These are phyloP conservation scores for Taenioides sp. DNA, from an alignment of 2,797 vertebrate genomes.

Conservation along the genomic window DNA sequence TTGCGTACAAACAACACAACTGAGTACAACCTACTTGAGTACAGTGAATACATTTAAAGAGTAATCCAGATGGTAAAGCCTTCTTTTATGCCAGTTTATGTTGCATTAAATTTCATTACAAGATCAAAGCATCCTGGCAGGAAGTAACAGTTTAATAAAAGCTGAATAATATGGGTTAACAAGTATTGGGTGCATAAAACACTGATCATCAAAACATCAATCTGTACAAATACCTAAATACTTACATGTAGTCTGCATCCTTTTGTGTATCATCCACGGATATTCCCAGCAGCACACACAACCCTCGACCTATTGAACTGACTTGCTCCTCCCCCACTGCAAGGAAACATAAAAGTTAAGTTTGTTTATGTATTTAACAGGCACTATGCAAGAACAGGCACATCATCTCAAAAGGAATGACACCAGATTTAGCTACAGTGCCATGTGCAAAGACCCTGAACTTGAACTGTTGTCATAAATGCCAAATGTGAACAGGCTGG, in stretches of 20 bases:
- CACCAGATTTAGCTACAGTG: neutral
- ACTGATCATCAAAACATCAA: neutral
- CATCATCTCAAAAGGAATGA: neutral
- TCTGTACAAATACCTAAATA: constrained; percentile 68
- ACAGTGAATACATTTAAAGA: too few relatives aligned
- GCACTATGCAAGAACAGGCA: neutral
- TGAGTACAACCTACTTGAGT: neutral
- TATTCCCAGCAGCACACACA: constrained; percentile 93
- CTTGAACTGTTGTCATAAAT: neutral
- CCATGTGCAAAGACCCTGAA: neutral
- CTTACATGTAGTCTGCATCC: constrained; percentile 96
- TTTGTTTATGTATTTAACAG: neutral
- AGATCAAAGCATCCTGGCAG: too few relatives aligned
- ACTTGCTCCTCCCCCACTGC: constrained; percentile 90
- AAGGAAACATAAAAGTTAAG: constrained; percentile 25
- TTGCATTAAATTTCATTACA: too few relatives aligned
- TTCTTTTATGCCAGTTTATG: too few relatives aligned
- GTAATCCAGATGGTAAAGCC: too few relatives aligned
- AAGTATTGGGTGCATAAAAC: neutral
- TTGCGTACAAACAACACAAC: neutral
- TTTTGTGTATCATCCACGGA: constrained; percentile 91
- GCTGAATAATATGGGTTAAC: neutral
- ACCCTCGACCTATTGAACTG: constrained; percentile 88
- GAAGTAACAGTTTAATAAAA: too few relatives aligned
- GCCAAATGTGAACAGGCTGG: neutral